Evolutionary conservation across 2,888 invertebrate genomes (phyloP), one percentile per base, ranked within the genome.

Genomic region (Encarsia formosa): DNA sequence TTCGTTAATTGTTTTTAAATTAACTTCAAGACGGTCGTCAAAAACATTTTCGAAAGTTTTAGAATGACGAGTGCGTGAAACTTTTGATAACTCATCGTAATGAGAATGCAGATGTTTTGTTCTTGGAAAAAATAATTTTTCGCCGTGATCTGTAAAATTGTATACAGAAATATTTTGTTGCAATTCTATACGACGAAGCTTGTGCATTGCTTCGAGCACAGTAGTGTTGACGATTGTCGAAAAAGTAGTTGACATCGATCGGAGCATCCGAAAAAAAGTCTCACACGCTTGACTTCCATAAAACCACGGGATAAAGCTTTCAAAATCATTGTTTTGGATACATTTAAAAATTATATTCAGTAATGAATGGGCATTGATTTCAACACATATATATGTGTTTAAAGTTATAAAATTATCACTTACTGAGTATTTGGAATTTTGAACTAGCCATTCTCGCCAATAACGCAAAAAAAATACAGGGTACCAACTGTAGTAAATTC

Each of bases 371-470:
- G 31, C 45, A 20, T 45, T 45, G 13, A 45, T 6, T 13, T 34
- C 45, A 24, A 35, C 15, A n/a, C 35, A 45, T 19, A 19, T 22
- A 35, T 45, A 45, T 11, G n/a, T 31, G 22, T 45, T 45, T n/a
- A 19, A 9, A 15, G 35, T 22, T 13, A 45, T 45, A 15, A 34
- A 45, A 20, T 45, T 45, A 6, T 23, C 11, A 8, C 22, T 45
- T 6, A 23, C 13, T 5, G 29, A 18, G 22, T 43, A 43, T 5
- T 34, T 15, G 15, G 13, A 15, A n/a, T n/a, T 11, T 23, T 34
- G 16, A 23, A 23, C n/a, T 8, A 44, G 20, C 44, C 44, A 44
- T 20, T 31, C 4, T n/a, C 19, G n/a, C 44, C 44, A 44, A 2
- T n/a, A 13, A 20, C 44, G 31, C 2, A 20, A 32, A 31, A 23